Base-by-base conservation (phyloP, 2,113 vertebrate genomes). In the Tenebrosternarchus preto region DNA sequence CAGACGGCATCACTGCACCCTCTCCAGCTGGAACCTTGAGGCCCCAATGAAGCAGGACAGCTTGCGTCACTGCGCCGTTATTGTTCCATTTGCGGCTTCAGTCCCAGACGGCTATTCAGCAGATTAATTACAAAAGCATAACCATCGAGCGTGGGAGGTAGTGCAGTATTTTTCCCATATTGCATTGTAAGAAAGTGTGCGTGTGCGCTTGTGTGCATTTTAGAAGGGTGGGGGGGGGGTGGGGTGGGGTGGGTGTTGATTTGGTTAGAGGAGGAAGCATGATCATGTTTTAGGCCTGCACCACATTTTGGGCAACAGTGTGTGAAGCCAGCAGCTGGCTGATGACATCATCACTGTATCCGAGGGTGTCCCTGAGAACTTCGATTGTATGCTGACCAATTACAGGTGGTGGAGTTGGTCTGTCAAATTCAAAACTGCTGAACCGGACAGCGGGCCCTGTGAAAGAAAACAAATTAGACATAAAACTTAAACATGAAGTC, bases 381-480 rank as follows among this genome's bases (percentile, higher is more conserved):
- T 95, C 93, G 5, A 89, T 87, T 0, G 96, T 98, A 71, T 99
- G 96, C 83, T 98, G 96, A 20, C 96, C 96, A 69, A 96, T 86
- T 84, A 97, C 81, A 43, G 97, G 97, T 72, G 96, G 96, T 0
- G 96, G 92, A 19, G 77, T 90, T 0, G 94, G 92, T 57, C 89
- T 78, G 3, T 82, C 83, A n/a, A 88, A 84, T 74, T 86, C 53
- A 91, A 97, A 97, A 85, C 91, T 91, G 90, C 92, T 97, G 90
- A 94, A 99, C 66, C 93, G 93, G 71, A 98, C 96, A 43, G 95
- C 96, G 17, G 96, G 95, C 72, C 97, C 97, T 99, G 90, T 78
- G 72, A 79, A 88, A 84, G 66, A 53, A 79, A 57, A 50, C n/a
- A 67, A 75, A 7, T 50, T 50, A 50, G 43, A 50, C 11, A 15